Percentiles rank a stretch among this genome's conserved stretches.
Evolutionary conservation across 1,140 invertebrate species (phyloP).

Genomic region (Drosophila melanica): DNA sequence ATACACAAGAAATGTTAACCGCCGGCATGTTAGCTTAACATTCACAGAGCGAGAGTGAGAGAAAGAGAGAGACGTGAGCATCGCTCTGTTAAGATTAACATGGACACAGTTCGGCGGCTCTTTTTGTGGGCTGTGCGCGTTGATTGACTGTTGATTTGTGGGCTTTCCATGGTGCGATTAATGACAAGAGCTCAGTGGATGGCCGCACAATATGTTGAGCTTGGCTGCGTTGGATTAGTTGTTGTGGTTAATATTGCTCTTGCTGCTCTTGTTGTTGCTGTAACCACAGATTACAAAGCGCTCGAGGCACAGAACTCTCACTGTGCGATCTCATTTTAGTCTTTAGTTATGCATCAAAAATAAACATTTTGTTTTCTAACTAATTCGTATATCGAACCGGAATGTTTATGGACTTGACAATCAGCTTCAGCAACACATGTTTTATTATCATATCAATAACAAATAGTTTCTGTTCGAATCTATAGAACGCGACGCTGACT

Average conservation of each 20-base stretch:
- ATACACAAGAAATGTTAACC: constrained; percentile 67
- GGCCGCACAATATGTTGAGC: constrained; percentile 63
- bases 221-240: constrained; percentile 41
- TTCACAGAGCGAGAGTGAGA: constrained; percentile 12
- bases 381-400: constrained; percentile 26
- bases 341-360: constrained; percentile 21
- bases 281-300: constrained; percentile 20
- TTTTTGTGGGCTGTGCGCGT: constrained; percentile 51
- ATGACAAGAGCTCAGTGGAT: constrained; percentile 55
- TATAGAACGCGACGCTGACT: constrained; percentile 27
- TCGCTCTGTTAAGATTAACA: constrained; percentile 18
- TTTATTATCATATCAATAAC: constrained; percentile 23
- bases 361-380: constrained; percentile 16
- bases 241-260: constrained; percentile 15
- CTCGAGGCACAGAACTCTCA: constrained; percentile 40
- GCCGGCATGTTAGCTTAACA: constrained; percentile 48
- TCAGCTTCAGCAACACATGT: constrained; percentile 29
- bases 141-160: constrained; percentile 73
- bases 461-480: background rate
- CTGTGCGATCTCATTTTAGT: constrained; percentile 24
- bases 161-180: constrained; percentile 57
- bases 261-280: constrained; percentile 4
- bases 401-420: constrained; percentile 46
- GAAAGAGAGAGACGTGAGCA: constrained; percentile 11
- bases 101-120: background rate